Base-by-base conservation (phyloP, 2,797 vertebrate species). In the Epinephelus malabaricus region DNA sequence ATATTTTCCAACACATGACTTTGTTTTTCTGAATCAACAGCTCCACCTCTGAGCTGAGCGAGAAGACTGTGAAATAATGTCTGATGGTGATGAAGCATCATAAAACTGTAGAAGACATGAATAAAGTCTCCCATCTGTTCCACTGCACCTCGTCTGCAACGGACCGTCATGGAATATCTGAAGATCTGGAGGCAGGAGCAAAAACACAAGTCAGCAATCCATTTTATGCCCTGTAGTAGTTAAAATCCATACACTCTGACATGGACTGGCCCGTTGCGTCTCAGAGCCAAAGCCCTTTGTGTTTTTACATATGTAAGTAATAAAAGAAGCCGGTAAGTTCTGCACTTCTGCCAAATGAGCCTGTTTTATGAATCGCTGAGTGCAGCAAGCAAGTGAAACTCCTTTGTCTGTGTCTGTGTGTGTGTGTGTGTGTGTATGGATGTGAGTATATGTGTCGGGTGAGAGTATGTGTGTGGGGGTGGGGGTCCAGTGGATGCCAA, bases 1-100 rank as follows among this genome's bases (percentile, higher is more conserved):
- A 84, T 75, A 74, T 86, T 93, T 92, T 92, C 91, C 91, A 89
- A 91, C 83, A 89, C 88, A 88, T 81, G 78, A 82, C 69, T 90
- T 90, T 76, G 84, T 92, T 90, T 88, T 90, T 80, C 72, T 89
- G 81, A 84, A 85, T 84, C 82, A 88, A 85, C 81, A 89, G 82
- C 88, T 88, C 86, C 92, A 72, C 83, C 88, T 88, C 82, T 63
- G 43, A n/a, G 14, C 69, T 17, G 40, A 72, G 73, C 55, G 73
- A 72, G 71, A 82, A 46, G 47, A 62, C 61, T 54, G 70, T 84
- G 76, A 89, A 90, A 73, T 87, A 45, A 86, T 21, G 85, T 89
- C 82, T 91, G 81, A 71, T 38, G 78, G 71, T 58, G 84, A 77
- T 61, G 74, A 40, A 47, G 78, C 61, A 34, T 84, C 76, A 69